Evolutionary conservation across 1,140 invertebrate genomes (phyloP).

Genomic region (Cydia pomonella): DNA sequence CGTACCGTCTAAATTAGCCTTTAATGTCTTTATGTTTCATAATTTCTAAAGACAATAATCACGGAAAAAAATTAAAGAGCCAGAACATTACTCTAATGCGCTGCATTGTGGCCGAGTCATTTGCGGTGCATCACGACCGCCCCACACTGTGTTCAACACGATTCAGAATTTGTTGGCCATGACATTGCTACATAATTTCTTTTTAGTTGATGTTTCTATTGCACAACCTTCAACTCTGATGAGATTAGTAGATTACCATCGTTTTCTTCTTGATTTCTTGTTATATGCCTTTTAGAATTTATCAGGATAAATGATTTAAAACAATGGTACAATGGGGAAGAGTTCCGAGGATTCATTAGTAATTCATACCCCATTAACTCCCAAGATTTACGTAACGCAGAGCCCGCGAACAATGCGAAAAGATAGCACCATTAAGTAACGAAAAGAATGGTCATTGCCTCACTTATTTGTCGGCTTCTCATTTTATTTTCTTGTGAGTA

Average conservation of each 20-base stretch:
- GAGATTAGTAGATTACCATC: conserved; percentile 13
- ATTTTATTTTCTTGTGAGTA: conserved; percentile 62
- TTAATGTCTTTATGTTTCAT: conserved; percentile 52
- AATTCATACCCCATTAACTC: conserved; percentile 74
- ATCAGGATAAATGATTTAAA: conserved; percentile 38
- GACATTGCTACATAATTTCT: conserved; percentile 68
- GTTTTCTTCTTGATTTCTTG: conserved; percentile 4
- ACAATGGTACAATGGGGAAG: conserved; percentile 56
- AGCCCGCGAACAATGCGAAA: conserved; percentile 66
- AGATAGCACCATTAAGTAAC: conserved; percentile 66
- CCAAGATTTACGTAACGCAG: conserved; percentile 64
- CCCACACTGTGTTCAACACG: conserved; percentile 45
- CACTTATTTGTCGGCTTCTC: conserved; percentile 64
- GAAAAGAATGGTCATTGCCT: conserved; percentile 73
- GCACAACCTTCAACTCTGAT: conserved; percentile 27
- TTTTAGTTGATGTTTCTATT: conserved; percentile 51
- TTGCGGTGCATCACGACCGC: conserved; percentile 64
- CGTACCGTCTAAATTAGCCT: too few relatives aligned
- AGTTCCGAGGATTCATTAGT: conserved; percentile 70
- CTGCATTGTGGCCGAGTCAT: conserved; percentile 60
- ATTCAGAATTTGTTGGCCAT: conserved; percentile 55
- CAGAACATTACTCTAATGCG: conserved; percentile 59
- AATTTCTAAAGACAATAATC: conserved; percentile 58
- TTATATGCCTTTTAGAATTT: conserved; percentile 9
- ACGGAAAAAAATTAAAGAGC: conserved; percentile 46